Evolutionary conservation across 2,113 vertebrate genomes (phyloP).

Genomic region (Heloderma charlesbogerti): DNA sequence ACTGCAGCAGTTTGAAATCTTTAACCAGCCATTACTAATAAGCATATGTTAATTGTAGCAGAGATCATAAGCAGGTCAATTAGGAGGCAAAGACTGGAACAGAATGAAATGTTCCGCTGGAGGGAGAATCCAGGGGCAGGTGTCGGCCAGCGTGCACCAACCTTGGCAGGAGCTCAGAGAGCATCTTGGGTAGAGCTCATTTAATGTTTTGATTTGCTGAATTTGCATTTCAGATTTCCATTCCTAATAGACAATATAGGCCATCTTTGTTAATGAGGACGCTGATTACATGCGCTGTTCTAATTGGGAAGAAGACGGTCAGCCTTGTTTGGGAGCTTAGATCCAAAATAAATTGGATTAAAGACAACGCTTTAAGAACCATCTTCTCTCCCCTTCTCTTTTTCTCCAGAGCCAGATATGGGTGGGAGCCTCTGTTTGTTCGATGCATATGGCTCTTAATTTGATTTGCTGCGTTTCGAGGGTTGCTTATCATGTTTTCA

Average conservation of each 20-base stretch:
- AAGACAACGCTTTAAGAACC: constrained; percentile 77
- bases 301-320: constrained; percentile 86
- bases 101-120: constrained; percentile 89
- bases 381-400: constrained; percentile 62
- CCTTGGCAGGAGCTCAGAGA: constrained; percentile 81
- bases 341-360: constrained; percentile 86
- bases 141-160: constrained; percentile 79
- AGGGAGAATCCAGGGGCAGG: constrained; percentile 87
- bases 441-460: constrained; percentile 73
- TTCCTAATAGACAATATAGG: constrained; percentile 86
- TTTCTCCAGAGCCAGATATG: constrained; percentile 73
- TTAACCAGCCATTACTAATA: constrained; percentile 96
- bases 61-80: constrained; percentile 96
- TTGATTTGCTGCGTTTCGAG: constrained; percentile 65
- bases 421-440: constrained; percentile 75
- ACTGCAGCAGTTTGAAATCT: constrained; percentile 84
- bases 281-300: constrained; percentile 87
- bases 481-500: constrained; percentile 65
- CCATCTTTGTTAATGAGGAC: constrained; percentile 88
- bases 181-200: constrained; percentile 84
- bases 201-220: constrained; percentile 87
- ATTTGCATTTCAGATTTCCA: constrained; percentile 89
- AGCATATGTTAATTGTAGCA: constrained; percentile 97
- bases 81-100: constrained; percentile 90
- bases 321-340: constrained; percentile 84